Evolutionary conservation across 2,797 vertebrate genomes (phyloP), one percentile per base, ranked within the genome.

Genomic region (Crocodylus rhombifer): DNA sequence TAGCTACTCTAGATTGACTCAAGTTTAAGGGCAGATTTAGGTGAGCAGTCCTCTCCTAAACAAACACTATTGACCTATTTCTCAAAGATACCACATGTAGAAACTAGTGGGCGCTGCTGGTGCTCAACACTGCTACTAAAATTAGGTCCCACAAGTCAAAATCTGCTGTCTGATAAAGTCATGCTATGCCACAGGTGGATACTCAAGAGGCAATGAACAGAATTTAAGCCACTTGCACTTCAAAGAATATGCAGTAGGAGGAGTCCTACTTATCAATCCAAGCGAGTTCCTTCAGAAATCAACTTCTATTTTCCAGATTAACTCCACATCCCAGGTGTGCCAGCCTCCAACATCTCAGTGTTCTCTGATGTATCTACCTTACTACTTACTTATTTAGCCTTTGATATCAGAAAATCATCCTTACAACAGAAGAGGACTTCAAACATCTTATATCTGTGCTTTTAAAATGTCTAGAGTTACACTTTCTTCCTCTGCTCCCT

Each of bases 311-410:
- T 73, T 65, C 60, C 2, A 0, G 17, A 4, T 57, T 61, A 88
- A 78, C 51, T 23, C 55, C 28, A 6, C 20, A 28, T 28, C 84
- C 55, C 81, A 76, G 14, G 79, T 10, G 1, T 77, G 55, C 64
- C 36, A 80, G 67, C 25, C 84, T 7, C 57, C 23, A 80, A 25
- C 67, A 71, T 36, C 25, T 21, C 33, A 71, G 13, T 21, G 25
- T 5, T 65, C 21, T 8, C 20, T 30, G 20, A 23, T 57, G 33
- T 0, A 0, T 73, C 30, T 51, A 26, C 65, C 56, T 2, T 74
- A 69, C 75, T 58, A 36, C 20, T 69, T 55, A 14, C 36, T 36
- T 69, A 69, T 36, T 69, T 33, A 69, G 30, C 18, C 20, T 20
- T 36, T 69, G 14, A 33, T 87, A 81, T 64, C 79, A 81, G 21